These are phyloP conservation scores for Scaptodrosophila latifasciaeformis DNA, from an alignment of 2,888 invertebrate genomes.

Conservation along the genomic window DNA sequence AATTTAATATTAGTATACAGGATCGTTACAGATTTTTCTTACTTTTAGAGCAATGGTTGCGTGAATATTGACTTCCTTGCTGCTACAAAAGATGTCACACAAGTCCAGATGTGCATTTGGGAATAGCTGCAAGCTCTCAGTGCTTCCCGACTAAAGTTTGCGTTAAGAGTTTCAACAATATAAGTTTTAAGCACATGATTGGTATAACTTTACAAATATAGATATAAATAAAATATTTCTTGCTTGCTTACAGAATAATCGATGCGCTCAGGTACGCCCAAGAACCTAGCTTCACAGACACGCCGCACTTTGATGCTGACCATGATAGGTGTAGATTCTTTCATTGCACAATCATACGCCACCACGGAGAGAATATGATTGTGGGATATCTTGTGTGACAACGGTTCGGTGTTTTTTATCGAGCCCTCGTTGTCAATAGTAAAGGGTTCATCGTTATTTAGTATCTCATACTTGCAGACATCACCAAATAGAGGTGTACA, in stretches of 20 bases:
- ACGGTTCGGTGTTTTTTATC: slow-evolving; percentile 94
- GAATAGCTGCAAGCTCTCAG: slow-evolving; percentile 72
- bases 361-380: slow-evolving; percentile 97
- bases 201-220: too few relatives aligned
- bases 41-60: slow-evolving; percentile 73
- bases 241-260: slow-evolving; percentile 72
- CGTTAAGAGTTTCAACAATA: too few relatives aligned
- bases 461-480: slow-evolving; percentile 97
- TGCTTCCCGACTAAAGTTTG: slow-evolving; percentile 69
- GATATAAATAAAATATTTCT: too few relatives aligned
- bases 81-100: slow-evolving; percentile 75
- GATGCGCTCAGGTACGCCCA: slow-evolving; percentile 78
- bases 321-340: slow-evolving; percentile 93
- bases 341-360: slow-evolving; percentile 98
- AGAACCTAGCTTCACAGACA: slow-evolving; percentile 86
- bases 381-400: slow-evolving; percentile 94
- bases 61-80: slow-evolving; percentile 70
- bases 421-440: slow-evolving; percentile 93
- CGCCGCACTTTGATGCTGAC: slow-evolving; percentile 95
- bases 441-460: slow-evolving; percentile 93
- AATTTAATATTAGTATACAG: background rate
- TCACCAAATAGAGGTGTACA: slow-evolving; percentile 95
- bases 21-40: slow-evolving; percentile 11
- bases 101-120: slow-evolving; percentile 74
- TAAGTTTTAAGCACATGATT: too few relatives aligned